Base-by-base conservation (phyloP, 2,113 vertebrate genomes). In the Heterocephalus glaber region DNA sequence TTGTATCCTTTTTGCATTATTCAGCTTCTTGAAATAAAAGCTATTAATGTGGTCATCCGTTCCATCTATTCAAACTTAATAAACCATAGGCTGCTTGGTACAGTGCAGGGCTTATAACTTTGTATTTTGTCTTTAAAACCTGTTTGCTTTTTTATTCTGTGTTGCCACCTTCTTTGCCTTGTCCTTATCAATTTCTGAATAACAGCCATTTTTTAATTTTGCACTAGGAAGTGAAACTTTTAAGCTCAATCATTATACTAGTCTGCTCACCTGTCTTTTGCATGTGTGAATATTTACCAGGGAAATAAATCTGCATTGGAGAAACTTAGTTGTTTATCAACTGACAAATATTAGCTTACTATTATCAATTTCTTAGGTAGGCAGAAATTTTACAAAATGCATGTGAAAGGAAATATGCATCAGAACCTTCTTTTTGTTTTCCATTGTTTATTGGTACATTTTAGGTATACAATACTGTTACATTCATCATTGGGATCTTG, bases 291-390 rank as follows among this genome's bases (percentile, higher is more conserved):
- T 91, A 79, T 91, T 94, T 93, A 68, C 54, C 47, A 58, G 44
- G 74, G n/a, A 87, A 95, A 90, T 70, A 85, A 85, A 92, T 88
- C 52, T 96, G 33, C 63, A 65, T 81, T 84, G 33, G 10, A 70
- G 49, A 95, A 96, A 94, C 20, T 35, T 70, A 58, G n/a, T 47
- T 92, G 35, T 74, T 90, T 70, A 79, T 86, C 83, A 92, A 30
- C 38, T 94, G 86, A 87, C 56, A 93, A 96, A 96, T 84, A 88
- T 58, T 86, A 82, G 33, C 35, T 95, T 94, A 66, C 61, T 79
- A 47, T 54, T 86, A 41, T 89, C 86, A 91, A 79, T 68, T 92
- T 52, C 49, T 76, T 92, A 33, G 47, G 6, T 19, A 80, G 10
- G 33, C n/a, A 89, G 60, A 90, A 90, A 90, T 81, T 90, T 93